Conservation (phyloP, 2,113 vertebrate species). For the Monarcha castaneiventris region DNA sequence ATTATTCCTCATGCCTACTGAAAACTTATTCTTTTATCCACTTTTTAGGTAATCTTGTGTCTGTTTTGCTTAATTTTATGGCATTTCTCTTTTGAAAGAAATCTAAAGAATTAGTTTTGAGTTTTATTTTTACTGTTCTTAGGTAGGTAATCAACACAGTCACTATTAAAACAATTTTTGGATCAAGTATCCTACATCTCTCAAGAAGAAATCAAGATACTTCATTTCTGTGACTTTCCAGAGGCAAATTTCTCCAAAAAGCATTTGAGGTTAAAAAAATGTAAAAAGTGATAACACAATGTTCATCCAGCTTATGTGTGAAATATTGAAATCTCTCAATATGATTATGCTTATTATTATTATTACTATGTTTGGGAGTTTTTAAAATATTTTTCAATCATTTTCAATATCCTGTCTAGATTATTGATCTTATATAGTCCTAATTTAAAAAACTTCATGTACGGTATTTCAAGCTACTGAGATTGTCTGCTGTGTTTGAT, state of each 20-base stretch:
- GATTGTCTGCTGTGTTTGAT: background rate
- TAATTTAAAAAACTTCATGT: background rate
- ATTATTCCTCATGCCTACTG: background rate
- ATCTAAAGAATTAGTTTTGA: background rate
- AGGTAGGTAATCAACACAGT: background rate
- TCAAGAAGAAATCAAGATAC: background rate
- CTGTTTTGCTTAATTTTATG: background rate
- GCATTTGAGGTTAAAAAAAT: background rate
- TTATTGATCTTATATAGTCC: background rate
- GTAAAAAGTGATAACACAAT: rapidly evolving
- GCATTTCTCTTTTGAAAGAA: background rate
- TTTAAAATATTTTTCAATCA: background rate
- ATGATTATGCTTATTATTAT: background rate
- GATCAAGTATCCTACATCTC: background rate
- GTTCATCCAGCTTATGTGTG: background rate
- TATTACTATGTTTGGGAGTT: background rate
- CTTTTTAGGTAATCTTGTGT: background rate
- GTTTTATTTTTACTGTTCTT: background rate
- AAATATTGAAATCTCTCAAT: background rate
- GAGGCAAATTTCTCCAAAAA: background rate
- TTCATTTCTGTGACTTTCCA: background rate
- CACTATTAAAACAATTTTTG: background rate
- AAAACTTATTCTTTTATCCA: background rate
- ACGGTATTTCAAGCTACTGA: background rate
- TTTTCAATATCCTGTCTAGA: background rate